Conservation (phyloP, 64 coral and sea anemone genomes). For the Montipora capricornis region DNA sequence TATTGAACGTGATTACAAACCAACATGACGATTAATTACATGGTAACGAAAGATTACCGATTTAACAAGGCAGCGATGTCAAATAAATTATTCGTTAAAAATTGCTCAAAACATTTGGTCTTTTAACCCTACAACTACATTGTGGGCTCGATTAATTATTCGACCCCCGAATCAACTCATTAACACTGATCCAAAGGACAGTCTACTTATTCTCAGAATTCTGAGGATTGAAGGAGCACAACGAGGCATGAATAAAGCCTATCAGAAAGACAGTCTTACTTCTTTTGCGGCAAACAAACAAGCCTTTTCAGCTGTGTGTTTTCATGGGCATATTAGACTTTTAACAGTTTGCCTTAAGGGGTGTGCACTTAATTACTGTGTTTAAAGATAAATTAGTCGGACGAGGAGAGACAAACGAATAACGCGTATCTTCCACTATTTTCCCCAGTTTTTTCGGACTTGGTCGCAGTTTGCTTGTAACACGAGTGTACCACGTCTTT, state of each 20-base stretch:
- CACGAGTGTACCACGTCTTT: neutral
- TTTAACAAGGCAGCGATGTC: too few relatives aligned
- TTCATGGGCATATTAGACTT: neutral
- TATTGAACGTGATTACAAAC: neutral
- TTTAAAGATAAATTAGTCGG: neutral
- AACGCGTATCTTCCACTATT: too few relatives aligned
- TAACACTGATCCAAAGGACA: neutral
- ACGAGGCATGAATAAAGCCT: neutral
- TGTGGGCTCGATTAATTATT: too few relatives aligned
- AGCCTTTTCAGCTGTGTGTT: neutral
- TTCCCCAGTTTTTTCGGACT: neutral
- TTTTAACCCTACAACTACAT: too few relatives aligned
- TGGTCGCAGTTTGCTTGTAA: neutral
- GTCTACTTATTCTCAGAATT: neutral
- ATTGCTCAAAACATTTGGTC: too few relatives aligned
- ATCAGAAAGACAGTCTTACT: neutral
- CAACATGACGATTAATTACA: neutral
- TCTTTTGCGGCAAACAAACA: neutral
- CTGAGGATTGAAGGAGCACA: neutral
- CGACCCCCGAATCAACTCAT: neutral
- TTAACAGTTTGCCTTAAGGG: neutral
- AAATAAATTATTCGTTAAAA: too few relatives aligned
- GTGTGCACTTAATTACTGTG: neutral
- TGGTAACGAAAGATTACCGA: too few relatives aligned
- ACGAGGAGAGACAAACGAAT: too few relatives aligned